Percentiles rank a stretch among this genome's conserved stretches.
Evolutionary conservation across 2,113 vertebrate genomes (phyloP).

Genomic region (Cavia porcellus): DNA sequence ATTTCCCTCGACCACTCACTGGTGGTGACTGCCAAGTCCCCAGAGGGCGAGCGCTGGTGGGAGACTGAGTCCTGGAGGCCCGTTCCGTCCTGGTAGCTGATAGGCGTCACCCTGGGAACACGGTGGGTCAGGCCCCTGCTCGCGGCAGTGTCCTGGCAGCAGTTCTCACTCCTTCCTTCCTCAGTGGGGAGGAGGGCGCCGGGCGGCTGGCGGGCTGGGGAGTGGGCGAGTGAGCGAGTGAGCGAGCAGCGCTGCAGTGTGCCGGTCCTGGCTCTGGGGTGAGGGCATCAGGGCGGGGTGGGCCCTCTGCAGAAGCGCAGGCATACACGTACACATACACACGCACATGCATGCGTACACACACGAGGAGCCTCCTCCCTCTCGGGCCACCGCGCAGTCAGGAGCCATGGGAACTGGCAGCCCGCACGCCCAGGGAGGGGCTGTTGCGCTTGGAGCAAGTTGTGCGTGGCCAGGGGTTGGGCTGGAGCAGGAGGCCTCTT

Average conservation of each 20-base stretch:
- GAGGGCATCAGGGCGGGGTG: neutral
- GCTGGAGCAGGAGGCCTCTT: conserved; percentile 9
- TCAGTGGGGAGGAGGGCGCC: neutral
- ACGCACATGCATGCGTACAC: too few species aligned
- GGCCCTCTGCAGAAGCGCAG: neutral
- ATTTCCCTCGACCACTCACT: conserved; percentile 2
- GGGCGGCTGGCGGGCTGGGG: neutral
- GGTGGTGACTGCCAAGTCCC: neutral
- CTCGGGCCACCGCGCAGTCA: neutral
- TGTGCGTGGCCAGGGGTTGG: neutral
- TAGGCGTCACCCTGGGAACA: neutral
- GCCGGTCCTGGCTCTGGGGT: neutral
- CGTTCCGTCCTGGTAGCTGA: neutral
- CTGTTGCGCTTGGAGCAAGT: neutral
- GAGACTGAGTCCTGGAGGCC: conserved; percentile 2
- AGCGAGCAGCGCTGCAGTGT: neutral
- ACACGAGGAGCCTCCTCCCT: neutral
- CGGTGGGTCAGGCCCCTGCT: neutral
- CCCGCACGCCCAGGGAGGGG: neutral
- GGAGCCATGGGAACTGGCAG: neutral
- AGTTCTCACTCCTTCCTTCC: neutral
- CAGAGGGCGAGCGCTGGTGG: neutral
- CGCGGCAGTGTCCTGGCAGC: too few species aligned
- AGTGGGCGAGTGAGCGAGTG: too few species aligned
- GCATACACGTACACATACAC: too few species aligned